phyloP scores from a whole-genome alignment of 2,888 invertebrate species.

The Drosophila prostipennis region DNA sequence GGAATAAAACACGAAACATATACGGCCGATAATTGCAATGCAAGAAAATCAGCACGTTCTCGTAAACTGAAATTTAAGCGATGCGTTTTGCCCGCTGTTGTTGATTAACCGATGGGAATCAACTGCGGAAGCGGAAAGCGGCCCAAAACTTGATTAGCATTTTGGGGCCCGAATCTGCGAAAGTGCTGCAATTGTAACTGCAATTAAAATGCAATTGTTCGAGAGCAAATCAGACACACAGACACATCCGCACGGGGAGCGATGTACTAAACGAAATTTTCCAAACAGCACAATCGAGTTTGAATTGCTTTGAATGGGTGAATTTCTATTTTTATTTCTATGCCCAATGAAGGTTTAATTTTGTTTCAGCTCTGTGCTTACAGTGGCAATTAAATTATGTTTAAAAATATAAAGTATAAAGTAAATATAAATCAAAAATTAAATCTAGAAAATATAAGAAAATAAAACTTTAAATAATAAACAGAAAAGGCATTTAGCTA shows the following conservation, averaged over 20 bases:
- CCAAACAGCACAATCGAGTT: slow-evolving; percentile 8
- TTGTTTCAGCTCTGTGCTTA: neutral
- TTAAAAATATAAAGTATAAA: too few relatives aligned
- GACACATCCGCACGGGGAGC: slow-evolving; percentile 7
- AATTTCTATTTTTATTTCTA: slow-evolving; percentile 10
- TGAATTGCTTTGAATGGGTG: slow-evolving; percentile 33
- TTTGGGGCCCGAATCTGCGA: slow-evolving; percentile 9
- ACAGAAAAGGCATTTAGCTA: neutral
- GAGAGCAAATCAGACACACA: slow-evolving; percentile 15
- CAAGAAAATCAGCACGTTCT: slow-evolving; percentile 26
- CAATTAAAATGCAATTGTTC: slow-evolving; percentile 52
- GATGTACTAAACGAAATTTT: slow-evolving; percentile 18
- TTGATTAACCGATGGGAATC: slow-evolving; percentile 38
- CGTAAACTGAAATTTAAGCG: slow-evolving; percentile 4
- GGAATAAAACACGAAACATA: slow-evolving; percentile 20
- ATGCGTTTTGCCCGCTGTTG: slow-evolving; percentile 1
- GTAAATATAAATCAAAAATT: too few relatives aligned
- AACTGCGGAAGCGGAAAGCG: slow-evolving; percentile 38
- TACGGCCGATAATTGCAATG: slow-evolving; percentile 29
- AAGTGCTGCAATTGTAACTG: slow-evolving; percentile 45
- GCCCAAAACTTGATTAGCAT: slow-evolving; percentile 48
- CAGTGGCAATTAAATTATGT: neutral
- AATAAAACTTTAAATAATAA: neutral
- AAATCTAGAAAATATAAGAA: neutral
- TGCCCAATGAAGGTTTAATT: slow-evolving; percentile 31